phyloP scores from a whole-genome alignment of 2,797 vertebrate species.

The Hirundo rustica region DNA sequence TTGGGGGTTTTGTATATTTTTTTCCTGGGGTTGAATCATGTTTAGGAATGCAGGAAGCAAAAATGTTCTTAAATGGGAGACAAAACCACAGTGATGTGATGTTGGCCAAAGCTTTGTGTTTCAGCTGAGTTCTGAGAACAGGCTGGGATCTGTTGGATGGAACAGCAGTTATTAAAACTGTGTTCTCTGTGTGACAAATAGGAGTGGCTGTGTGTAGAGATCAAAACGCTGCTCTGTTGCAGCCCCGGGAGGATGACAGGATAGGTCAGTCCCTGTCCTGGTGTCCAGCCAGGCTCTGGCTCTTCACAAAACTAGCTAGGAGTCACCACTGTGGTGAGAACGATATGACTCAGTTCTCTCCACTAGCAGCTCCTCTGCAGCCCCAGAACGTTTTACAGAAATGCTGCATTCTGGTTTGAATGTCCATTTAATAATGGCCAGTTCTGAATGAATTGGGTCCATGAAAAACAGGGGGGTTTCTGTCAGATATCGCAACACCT shows the following conservation, averaged over 20 bases:
- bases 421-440: background rate
- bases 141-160: background rate
- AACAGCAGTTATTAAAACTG: background rate
- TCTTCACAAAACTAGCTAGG: background rate
- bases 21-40: background rate
- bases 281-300: background rate
- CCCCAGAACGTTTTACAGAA: background rate
- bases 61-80: background rate
- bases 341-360: background rate
- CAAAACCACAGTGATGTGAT: background rate
- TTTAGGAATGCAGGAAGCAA: background rate
- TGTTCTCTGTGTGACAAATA: background rate
- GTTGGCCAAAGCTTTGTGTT: background rate
- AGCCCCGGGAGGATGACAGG: background rate
- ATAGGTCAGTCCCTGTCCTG: background rate
- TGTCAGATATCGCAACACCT: background rate
- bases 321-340: background rate
- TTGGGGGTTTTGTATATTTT: too few relatives aligned
- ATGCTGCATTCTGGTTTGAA: fast-evolving
- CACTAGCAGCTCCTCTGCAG: background rate
- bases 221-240: background rate
- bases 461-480: background rate
- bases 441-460: background rate
- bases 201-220: background rate
- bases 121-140: background rate